phyloP scores from a whole-genome alignment of 2,888 invertebrate genomes.

The Cerceris ruficornis region DNA sequence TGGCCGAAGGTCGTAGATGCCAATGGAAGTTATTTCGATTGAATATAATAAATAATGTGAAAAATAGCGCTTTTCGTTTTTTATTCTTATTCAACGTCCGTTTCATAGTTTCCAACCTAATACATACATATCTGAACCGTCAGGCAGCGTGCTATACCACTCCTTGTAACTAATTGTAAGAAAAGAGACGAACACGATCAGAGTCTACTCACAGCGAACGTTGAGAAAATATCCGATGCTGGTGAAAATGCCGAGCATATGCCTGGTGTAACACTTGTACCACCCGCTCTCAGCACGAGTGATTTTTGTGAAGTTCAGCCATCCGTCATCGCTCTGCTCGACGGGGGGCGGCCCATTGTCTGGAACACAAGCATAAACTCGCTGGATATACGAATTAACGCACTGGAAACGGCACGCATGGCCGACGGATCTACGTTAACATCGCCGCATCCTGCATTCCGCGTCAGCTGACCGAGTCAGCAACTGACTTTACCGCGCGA shows the following conservation, averaged over 20 bases:
- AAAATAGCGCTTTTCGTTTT: too few species aligned
- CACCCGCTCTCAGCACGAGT: constrained; percentile 92
- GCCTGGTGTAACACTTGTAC: constrained; percentile 95
- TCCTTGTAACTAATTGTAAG: background rate
- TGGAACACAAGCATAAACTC: constrained; percentile 71
- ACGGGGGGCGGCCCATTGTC: constrained; percentile 82
- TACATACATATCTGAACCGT: too few species aligned
- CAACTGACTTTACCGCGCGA: constrained; percentile 4
- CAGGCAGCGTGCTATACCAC: too few species aligned
- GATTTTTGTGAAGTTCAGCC: constrained; percentile 92
- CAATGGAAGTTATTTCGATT: too few species aligned
- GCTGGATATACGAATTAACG: constrained; percentile 60
- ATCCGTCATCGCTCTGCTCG: constrained; percentile 89
- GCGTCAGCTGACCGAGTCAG: constrained; percentile 33
- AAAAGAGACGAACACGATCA: constrained; percentile 22
- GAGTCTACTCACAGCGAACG: constrained; percentile 89
- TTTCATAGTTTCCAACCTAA: too few species aligned
- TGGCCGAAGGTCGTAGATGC: too few species aligned
- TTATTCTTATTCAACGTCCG: too few species aligned
- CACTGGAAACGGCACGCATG: constrained; percentile 49
- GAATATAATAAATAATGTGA: too few species aligned
- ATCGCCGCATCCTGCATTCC: constrained; percentile 21
- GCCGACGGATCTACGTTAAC: constrained; percentile 45
- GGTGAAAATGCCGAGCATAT: constrained; percentile 92
- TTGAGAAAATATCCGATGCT: constrained; percentile 96